Evolutionary conservation across 2,113 vertebrate species (phyloP), one percentile per base, ranked within the genome.

Genomic region (Seriola rivoliana): DNA sequence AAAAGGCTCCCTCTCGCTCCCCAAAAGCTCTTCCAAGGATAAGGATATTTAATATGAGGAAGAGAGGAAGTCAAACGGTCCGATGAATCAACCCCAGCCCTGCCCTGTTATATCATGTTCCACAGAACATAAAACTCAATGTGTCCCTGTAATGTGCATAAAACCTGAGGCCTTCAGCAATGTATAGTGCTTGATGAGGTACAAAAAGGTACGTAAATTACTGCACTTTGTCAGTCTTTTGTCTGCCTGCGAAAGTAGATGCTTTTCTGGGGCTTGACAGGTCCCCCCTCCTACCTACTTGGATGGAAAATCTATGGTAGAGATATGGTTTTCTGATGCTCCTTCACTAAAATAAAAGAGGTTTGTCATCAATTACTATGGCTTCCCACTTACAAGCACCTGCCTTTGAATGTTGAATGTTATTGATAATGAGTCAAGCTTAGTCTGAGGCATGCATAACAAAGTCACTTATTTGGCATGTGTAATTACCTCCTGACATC

Each of bases 401-500:
- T 44, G 67, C 76, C 38, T 60, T 68, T 58, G 62, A 23, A 5
- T 34, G 14, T 65, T 58, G 62, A 23, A 5, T 34, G 14, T 57
- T 71, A 60, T 75, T 89, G 84, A 84, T 86, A 74, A 75, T 71
- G 71, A 86, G 19, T 64, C 17, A 36, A 38, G 44, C 68, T 76
- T 55, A 44, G 69, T 71, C 65, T 72, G 66, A 81, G 8, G 8
- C 62, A 64, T 82, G 29, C 62, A 57, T 82, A 74, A 86, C 74
- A 81, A 85, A 81, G 76, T 64, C 48, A 32, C 17, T 58, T 71
- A 82, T 91, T 68, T 84, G 77, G 38, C n/a, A 85, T 23, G 72
- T 75, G 63, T 75, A 93, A 93, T 90, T 87, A 91, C 55, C 82
- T 73, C 50, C 32, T 87, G 64, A 89, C 88, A 92, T 84, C 67